phyloP scores from a whole-genome alignment of 2,888 invertebrate genomes.

The Cantharis rustica region DNA sequence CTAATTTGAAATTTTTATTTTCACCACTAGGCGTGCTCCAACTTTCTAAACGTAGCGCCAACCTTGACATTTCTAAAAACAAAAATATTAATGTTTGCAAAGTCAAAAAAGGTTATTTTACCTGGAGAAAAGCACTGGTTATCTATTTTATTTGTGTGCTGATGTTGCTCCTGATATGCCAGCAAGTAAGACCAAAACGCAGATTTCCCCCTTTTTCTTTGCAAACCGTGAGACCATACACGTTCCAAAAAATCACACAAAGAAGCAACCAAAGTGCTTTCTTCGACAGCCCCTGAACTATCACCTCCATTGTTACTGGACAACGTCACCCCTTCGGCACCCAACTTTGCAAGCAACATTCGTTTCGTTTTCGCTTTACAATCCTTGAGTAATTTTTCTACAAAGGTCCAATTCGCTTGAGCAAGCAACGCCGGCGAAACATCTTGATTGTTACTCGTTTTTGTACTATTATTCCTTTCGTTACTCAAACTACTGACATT shows the following conservation, averaged over 20 bases:
- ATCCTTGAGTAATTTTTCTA: slow-evolving; percentile 95
- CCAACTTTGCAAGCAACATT: slow-evolving; percentile 99
- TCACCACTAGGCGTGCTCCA: slow-evolving; percentile 47
- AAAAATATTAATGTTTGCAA: slow-evolving; percentile 5
- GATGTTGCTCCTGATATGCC: slow-evolving; percentile 75
- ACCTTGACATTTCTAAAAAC: slow-evolving; percentile 46
- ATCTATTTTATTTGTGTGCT: slow-evolving; percentile 33
- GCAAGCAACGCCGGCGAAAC: slow-evolving; percentile 89
- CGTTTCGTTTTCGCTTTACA: slow-evolving; percentile 95
- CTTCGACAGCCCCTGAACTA: slow-evolving; percentile 78
- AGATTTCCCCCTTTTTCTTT: slow-evolving; percentile 95
- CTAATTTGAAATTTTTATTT: slow-evolving; percentile 45
- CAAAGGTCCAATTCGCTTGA: slow-evolving; percentile 97
- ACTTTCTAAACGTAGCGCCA: slow-evolving; percentile 50
- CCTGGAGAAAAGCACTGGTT: slow-evolving; percentile 55
- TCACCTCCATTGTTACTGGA: slow-evolving; percentile 80
- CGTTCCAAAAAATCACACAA: slow-evolving; percentile 96
- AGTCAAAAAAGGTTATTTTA: slow-evolving; percentile 35
- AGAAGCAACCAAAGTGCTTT: slow-evolving; percentile 97
- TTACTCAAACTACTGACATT: slow-evolving; percentile 39
- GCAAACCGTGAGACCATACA: slow-evolving; percentile 97
- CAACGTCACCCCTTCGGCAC: slow-evolving; percentile 92
- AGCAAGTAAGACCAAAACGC: slow-evolving; percentile 95
- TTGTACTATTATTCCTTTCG: slow-evolving; percentile 24
- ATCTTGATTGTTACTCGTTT: slow-evolving; percentile 57